Evolutionary conservation across 2,113 vertebrate species (phyloP).

Genomic region (Sturnus vulgaris): DNA sequence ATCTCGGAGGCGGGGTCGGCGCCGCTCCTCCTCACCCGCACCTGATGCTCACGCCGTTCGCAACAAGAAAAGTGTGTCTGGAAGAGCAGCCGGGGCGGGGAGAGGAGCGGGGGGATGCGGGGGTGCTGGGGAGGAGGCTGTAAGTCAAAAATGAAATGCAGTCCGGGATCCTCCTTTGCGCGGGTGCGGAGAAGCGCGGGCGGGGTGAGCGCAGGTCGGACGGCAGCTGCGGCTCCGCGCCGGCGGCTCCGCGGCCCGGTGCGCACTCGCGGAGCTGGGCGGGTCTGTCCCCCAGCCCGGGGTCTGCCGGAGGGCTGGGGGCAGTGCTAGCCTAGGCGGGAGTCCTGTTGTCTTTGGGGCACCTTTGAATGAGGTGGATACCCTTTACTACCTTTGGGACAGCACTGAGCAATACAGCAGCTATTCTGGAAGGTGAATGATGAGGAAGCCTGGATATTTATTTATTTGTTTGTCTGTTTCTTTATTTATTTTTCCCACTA

Average conservation of each 20-base stretch:
- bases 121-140: background rate
- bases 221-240: rapidly evolving
- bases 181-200: background rate
- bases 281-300: no score
- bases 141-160: background rate
- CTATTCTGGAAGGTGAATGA: background rate
- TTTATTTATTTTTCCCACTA: background rate
- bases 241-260: background rate
- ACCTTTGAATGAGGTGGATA: background rate
- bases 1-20: background rate
- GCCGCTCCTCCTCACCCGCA: background rate
- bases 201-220: background rate
- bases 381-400: background rate
- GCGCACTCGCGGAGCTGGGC: no score
- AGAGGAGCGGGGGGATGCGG: rapidly evolving
- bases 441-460: background rate
- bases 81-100: background rate
- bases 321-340: rapidly evolving
- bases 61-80: background rate
- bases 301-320: background rate
- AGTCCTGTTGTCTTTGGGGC: background rate
- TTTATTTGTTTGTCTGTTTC: rapidly evolving
- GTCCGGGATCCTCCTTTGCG: background rate
- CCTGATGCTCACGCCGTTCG: background rate
- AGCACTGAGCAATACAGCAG: background rate